Base-by-base conservation (phyloP, 2,888 invertebrate species). In the Deladenus siricidicola region DNA sequence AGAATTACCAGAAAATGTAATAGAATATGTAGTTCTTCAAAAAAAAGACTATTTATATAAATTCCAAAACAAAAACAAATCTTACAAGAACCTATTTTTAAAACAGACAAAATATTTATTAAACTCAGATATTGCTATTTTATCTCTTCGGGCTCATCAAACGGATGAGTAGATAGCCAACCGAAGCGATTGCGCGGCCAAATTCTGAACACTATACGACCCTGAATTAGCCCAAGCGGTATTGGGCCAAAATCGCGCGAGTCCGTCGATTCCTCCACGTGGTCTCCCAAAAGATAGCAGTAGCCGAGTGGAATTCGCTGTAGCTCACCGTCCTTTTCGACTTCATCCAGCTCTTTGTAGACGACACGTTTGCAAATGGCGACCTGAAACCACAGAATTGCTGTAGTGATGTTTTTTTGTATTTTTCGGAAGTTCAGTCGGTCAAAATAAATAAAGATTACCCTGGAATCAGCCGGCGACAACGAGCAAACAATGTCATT, bases 211-310 rank as follows among this genome's bases (percentile, higher is more conserved):
- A 64, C 54, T 10, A 76, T 58, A 6, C 72, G 65, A 14, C 71
- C 66, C 51, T 76, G 57, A 21, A 75, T 67, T 19, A 76, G 66
- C 6, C 72, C 76, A 60, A 70, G 63, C 6, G 76, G 75, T 3
- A 77, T 70, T 4, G 76, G 74, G 4, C 76, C 76, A 39, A 70
- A 76, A 51, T 67, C 63, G 1, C 76, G 67, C 1, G 74, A 74
- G 59, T 76, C 76, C 0, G 68, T 71, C 2, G 73, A 73, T 6
- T 62, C 59, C 10, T 47, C 52, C 6, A 51, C 17, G 50, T 76
- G 76, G 61, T 76, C 76, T 14, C 76, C 76, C 42, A 58, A 58
- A 3, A 76, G 60, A 52, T 70, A 75, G 24, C 70, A 69, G 48
- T 75, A 74, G 4, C 75, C 75, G n/a, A 62, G 63, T 2, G 73